These are phyloP conservation scores for Meteorus sp. DNA, from an alignment of 1,140 invertebrate genomes.

Conservation along the genomic window DNA sequence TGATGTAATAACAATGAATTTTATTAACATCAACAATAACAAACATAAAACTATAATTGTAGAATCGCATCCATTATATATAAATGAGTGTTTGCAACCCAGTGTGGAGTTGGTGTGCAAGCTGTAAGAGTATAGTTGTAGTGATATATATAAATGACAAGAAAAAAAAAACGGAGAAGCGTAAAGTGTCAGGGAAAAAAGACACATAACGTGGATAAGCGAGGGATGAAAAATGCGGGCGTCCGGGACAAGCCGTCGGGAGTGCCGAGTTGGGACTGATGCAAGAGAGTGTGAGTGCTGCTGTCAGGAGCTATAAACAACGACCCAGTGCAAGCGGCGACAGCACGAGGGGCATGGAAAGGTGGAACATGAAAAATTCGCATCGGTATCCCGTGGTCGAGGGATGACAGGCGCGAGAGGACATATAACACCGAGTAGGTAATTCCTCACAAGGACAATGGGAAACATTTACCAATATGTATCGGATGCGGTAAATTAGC, in stretches of 20 bases:
- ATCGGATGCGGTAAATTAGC: not conserved
- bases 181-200: not conserved
- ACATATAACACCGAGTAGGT: not conserved
- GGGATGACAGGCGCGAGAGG: not conserved
- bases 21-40: no score
- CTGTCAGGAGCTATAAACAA: slow-evolving; percentile 16
- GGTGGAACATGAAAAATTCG: slow-evolving; percentile 23
- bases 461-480: slow-evolving; percentile 6
- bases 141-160: not conserved
- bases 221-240: slow-evolving; percentile 2
- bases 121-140: not conserved
- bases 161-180: not conserved
- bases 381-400: slow-evolving; percentile 14
- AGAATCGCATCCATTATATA: no score
- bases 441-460: not conserved
- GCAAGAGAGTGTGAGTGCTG: slow-evolving; percentile 9
- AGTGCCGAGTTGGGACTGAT: not conserved
- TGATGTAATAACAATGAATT: no score
- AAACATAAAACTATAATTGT: no score
- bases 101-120: no score
- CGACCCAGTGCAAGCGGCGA: slow-evolving; percentile 8
- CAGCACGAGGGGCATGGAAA: not conserved
- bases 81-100: no score
- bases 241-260: not conserved
- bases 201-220: no score